These are phyloP conservation scores for Strix uralensis DNA, from an alignment of 2,113 vertebrate species.

Conservation along the genomic window DNA sequence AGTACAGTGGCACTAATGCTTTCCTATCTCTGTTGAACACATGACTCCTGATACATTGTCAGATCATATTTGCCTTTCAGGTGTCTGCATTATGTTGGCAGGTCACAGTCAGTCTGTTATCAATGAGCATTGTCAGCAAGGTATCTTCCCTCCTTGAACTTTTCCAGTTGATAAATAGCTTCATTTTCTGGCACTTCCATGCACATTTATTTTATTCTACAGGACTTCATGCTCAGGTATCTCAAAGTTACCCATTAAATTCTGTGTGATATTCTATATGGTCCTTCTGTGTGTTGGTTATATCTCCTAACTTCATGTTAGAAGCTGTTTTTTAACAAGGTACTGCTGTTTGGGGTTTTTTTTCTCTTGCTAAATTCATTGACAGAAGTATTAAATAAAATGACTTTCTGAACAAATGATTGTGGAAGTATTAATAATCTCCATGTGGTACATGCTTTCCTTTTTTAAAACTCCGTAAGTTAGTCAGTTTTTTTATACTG, in stretches of 20 bases:
- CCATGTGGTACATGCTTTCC: not conserved
- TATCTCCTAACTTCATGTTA: not conserved
- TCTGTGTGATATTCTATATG: not conserved
- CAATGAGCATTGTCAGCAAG: not conserved
- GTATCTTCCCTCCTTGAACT: not conserved
- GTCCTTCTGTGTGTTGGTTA: not conserved
- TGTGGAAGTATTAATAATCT: not conserved
- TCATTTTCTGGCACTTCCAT: not conserved
- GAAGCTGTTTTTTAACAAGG: not conserved
- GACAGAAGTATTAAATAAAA: not conserved
- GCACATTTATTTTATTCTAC: not conserved
- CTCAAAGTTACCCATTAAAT: not conserved
- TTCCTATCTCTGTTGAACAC: not conserved
- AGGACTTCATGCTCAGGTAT: not conserved
- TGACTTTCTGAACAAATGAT: not conserved
- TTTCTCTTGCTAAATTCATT: not conserved
- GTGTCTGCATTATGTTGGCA: not conserved
- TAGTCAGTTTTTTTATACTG: rapidly evolving
- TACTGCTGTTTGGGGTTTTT: not conserved
- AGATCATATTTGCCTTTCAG: not conserved
- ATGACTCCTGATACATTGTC: not conserved
- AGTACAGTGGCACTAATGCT: not conserved
- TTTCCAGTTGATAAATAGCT: not conserved
- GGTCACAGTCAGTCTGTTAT: not conserved
- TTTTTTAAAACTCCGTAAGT: not conserved